Evolutionary conservation across 2,888 invertebrate species (phyloP).

Genomic region (Rhyacophila evoluta): DNA sequence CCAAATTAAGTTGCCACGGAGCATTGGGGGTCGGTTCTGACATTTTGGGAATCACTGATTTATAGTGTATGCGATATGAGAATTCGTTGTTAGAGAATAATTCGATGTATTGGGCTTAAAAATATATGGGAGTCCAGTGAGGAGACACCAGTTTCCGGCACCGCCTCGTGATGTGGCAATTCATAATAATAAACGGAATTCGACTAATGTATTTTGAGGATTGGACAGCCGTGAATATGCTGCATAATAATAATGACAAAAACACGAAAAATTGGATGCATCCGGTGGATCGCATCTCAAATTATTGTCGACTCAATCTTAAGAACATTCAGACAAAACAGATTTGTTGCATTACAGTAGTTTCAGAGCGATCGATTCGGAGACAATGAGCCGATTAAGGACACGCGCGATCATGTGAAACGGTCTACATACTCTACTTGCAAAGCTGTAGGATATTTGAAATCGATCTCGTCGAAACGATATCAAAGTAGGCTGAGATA

Average conservation of each 20-base stretch:
- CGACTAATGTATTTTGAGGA: too few species aligned
- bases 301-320: background rate
- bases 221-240: too few species aligned
- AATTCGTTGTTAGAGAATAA: too few species aligned
- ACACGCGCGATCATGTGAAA: background rate
- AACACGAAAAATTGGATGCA: background rate
- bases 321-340: background rate
- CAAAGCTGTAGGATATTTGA: background rate
- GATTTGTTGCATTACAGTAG: background rate
- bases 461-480: background rate
- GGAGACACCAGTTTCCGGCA: too few species aligned
- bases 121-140: too few species aligned
- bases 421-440: background rate
- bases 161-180: too few species aligned
- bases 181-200: too few species aligned
- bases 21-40: too few species aligned
- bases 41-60: too few species aligned
- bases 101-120: too few species aligned
- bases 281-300: background rate
- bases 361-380: background rate
- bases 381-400: slow-evolving; percentile 4
- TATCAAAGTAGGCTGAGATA: background rate
- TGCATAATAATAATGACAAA: background rate
- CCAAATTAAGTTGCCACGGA: too few species aligned
- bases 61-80: too few species aligned